These are phyloP conservation scores for Virgularia gustaviana DNA, from an alignment of 92 coral and sea anemone species.

Conservation along the genomic window DNA sequence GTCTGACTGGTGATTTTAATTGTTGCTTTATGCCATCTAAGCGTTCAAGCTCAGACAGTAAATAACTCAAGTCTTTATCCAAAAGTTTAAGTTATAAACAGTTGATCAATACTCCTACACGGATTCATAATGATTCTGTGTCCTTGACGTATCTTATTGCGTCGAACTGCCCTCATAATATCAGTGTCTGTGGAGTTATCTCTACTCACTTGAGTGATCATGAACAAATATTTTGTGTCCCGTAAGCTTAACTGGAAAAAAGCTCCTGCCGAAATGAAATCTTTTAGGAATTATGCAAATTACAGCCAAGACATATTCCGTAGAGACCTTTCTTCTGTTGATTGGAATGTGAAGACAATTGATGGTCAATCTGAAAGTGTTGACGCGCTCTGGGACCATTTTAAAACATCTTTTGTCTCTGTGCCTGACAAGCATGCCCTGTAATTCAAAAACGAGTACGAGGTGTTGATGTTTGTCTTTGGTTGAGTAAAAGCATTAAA, in stretches of 20 bases:
- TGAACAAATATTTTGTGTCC: constrained; percentile 1
- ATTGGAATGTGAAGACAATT: background rate
- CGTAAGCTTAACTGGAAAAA: background rate
- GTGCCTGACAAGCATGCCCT: constrained; percentile 28
- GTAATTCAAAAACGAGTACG: constrained; percentile 40
- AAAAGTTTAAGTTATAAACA: constrained; percentile 31
- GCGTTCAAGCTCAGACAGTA: constrained; percentile 6
- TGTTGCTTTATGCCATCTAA: background rate
- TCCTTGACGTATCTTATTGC: constrained; percentile 39
- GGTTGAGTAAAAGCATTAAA: constrained; percentile 53
- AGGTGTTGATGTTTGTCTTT: constrained; percentile 49
- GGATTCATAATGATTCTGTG: constrained; percentile 20
- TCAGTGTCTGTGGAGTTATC: constrained; percentile 36
- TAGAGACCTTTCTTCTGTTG: background rate
- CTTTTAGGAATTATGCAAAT: constrained; percentile 13
- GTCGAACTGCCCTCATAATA: constrained; percentile 40
- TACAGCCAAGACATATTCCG: background rate
- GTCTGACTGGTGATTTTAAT: constrained; percentile 24
- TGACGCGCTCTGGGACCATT: background rate
- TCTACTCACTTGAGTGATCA: constrained; percentile 30
- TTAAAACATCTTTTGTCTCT: constrained; percentile 13
- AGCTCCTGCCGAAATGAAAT: constrained; percentile 1
- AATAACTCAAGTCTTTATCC: constrained; percentile 29
- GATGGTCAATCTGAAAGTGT: background rate
- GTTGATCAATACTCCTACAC: constrained; percentile 34